Evolutionary conservation across 2,113 vertebrate species (phyloP), one percentile per base, ranked within the genome.

Genomic region (Rhizomys pruinosus): DNA sequence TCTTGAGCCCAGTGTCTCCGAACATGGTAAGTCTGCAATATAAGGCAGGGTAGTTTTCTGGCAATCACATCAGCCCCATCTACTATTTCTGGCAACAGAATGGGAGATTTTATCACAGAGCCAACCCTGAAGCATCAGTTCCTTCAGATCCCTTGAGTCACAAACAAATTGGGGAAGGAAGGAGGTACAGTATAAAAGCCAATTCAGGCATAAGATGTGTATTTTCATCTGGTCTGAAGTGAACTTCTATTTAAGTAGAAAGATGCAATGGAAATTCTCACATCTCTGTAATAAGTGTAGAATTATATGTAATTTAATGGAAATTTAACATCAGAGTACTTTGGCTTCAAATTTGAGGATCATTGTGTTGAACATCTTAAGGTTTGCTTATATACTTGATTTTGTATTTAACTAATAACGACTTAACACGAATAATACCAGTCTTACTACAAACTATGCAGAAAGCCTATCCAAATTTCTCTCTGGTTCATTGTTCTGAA

Each of bases 71-170:
- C 16, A 20, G 17, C 61, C 32, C 10, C 20, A 8, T 81, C 17
- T 22, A 19, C 3, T 37, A 8, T 16, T 64, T 52, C 34, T 22
- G 27, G 20, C 12, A 25, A 4, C 42, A 3, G 3, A 5, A 1
- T 27, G 27, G 13, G 10, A 39, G 57, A 80, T 11, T 4, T 8
- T 22, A 29, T 89, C 63, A 84, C 34, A 66, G 4, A 19, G n/a
- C 15, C 0, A 47, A 12, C 0, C 17, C 6, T 84, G 5, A 13
- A 9, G 2, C 15, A 34, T 17, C 12, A 7, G 3, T 12, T 39
- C 6, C 47, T 13, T 42, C 3, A 64, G 16, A 11, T 44, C 42
- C 17, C 63, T 59, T 25, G 34, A 86, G 29, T 64, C 20, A 3
- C 74, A 39, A 77, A 23, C 19, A n/a, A 19, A 71, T 17, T 55